Percentiles rank a stretch among this genome's conserved stretches.
Evolutionary conservation across 1,140 invertebrate genomes (phyloP).

Genomic region (Drosophila baimaii): DNA sequence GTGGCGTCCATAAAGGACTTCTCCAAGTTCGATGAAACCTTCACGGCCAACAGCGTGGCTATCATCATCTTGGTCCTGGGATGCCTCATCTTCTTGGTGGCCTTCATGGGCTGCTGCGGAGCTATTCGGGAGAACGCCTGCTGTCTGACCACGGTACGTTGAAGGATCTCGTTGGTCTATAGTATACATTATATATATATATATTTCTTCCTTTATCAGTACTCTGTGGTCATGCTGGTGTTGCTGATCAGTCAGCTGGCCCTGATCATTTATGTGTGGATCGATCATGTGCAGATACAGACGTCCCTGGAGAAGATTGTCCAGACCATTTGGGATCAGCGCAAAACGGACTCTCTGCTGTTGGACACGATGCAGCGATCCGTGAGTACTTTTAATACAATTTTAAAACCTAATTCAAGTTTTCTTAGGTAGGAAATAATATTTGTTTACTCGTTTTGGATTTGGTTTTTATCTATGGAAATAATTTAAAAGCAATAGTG

Average conservation of each 20-base stretch:
- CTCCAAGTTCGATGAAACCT: conserved; percentile 84
- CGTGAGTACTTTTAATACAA: conserved; percentile 39
- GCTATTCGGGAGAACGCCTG: conserved; percentile 92
- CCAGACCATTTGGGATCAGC: conserved; percentile 76
- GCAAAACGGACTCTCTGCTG: conserved; percentile 28
- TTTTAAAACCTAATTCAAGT: neutral
- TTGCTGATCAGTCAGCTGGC: conserved; percentile 88
- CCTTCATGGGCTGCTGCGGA: conserved; percentile 94
- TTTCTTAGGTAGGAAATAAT: neutral
- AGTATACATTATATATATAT: neutral
- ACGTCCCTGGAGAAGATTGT: conserved; percentile 84
- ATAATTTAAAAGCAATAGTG: neutral
- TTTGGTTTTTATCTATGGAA: neutral
- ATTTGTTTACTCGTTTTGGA: neutral
- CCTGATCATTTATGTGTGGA: conserved; percentile 86
- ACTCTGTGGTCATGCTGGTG: conserved; percentile 87
- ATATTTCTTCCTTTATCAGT: conserved; percentile 85
- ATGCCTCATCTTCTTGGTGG: conserved; percentile 89
- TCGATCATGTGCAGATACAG: conserved; percentile 85
- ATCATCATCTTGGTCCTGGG: conserved; percentile 90
- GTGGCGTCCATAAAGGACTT: conserved; percentile 85
- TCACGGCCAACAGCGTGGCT: conserved; percentile 85
- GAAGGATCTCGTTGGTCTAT: neutral
- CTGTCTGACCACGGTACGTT: conserved; percentile 90
- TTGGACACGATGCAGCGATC: conserved; percentile 70